These are phyloP conservation scores for Drosophila lacicola DNA, from an alignment of 2,888 invertebrate species.

Conservation along the genomic window DNA sequence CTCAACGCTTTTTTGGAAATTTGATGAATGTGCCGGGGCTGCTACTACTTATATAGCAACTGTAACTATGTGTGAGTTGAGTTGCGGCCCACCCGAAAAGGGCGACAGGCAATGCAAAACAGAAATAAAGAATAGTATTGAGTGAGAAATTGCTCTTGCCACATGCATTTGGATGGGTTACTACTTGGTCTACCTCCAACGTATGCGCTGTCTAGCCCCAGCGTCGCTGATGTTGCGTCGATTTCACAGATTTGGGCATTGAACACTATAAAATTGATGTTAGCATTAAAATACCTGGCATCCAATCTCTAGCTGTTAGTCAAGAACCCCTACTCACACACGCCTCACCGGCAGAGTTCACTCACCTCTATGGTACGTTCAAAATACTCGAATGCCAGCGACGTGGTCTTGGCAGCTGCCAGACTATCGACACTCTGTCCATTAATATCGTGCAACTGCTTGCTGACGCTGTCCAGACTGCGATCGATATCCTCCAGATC, in stretches of 20 bases:
- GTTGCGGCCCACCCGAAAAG: slow-evolving; percentile 60
- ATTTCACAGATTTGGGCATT: slow-evolving; percentile 79
- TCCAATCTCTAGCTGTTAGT: slow-evolving; percentile 2
- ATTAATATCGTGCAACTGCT: slow-evolving; percentile 88
- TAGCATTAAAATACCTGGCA: slow-evolving; percentile 18
- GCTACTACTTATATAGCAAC: slow-evolving; percentile 16
- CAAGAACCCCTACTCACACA: neutral
- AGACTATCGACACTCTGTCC: slow-evolving; percentile 91
- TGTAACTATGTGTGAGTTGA: slow-evolving; percentile 18
- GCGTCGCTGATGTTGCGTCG: slow-evolving; percentile 80
- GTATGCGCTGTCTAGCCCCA: slow-evolving; percentile 76
- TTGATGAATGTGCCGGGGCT: slow-evolving; percentile 72
- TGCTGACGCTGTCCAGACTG: slow-evolving; percentile 89
- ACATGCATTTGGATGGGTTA: slow-evolving; percentile 31
- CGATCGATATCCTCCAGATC: slow-evolving; percentile 90
- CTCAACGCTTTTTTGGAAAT: slow-evolving; percentile 69
- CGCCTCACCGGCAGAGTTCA: slow-evolving; percentile 41
- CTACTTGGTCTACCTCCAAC: slow-evolving; percentile 69
- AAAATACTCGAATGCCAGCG: slow-evolving; percentile 90
- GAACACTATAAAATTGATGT: slow-evolving; percentile 76
- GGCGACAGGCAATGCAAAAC: slow-evolving; percentile 34
- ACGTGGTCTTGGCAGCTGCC: slow-evolving; percentile 89
- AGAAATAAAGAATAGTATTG: slow-evolving; percentile 3
- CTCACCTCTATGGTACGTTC: slow-evolving; percentile 91
- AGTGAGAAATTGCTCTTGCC: slow-evolving; percentile 12